A percentile compares a stretch with the other conserved stretches of the same genome.
phyloP scores from a whole-genome alignment of 2,113 vertebrate genomes.

The Apteryx mantelli region DNA sequence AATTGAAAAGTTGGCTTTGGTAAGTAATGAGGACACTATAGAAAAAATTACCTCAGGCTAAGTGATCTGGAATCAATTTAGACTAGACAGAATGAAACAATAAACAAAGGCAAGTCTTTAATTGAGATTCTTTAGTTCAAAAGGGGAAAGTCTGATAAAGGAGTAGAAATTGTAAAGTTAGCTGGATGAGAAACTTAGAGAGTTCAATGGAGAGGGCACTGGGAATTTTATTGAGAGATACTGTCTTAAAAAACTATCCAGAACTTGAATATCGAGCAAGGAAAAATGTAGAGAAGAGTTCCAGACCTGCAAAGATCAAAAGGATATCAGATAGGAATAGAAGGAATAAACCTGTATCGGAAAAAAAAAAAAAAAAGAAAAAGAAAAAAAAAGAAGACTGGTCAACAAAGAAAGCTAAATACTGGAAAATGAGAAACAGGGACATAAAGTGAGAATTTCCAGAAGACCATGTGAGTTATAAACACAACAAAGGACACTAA shows the following conservation, averaged over 20 bases:
- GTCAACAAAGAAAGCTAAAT: background rate
- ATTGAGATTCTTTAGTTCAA: background rate
- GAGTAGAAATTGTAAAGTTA: background rate
- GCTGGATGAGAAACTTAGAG: background rate
- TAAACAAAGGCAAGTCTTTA: background rate
- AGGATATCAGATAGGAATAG: background rate
- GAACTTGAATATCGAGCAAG: background rate
- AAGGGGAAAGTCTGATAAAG: background rate
- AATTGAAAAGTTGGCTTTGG: background rate
- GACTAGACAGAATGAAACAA: background rate
- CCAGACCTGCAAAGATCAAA: background rate
- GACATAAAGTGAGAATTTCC: background rate
- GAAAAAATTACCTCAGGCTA: background rate
- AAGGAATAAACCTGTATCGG: background rate
- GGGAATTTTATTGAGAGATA: background rate
- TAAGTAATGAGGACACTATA: background rate
- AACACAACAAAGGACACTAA: background rate
- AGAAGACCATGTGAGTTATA: background rate
- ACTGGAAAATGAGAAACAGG: background rate
- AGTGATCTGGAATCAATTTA: background rate
- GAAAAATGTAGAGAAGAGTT: background rate
- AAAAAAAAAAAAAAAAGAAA: background rate
- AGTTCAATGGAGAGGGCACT: background rate
- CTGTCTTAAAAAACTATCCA: background rate
- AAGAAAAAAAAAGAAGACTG: background rate